phyloP scores from a whole-genome alignment of 2,797 vertebrate species.

The Hafferia zeledoni region DNA sequence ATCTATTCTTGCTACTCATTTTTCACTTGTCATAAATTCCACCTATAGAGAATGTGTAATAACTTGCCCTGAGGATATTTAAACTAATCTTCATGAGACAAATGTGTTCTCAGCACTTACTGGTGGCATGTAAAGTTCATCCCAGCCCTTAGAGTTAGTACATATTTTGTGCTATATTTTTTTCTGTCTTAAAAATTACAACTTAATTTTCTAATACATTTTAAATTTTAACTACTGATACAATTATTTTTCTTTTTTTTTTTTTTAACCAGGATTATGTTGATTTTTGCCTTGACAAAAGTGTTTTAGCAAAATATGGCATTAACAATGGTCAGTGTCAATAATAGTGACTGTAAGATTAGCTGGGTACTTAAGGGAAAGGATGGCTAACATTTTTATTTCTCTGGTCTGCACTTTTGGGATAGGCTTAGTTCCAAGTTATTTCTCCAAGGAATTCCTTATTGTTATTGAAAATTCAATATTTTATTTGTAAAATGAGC shows the following conservation, averaged over 20 bases:
- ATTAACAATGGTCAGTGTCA: not conserved
- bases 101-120: not conserved
- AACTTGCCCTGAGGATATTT: not conserved
- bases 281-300: not conserved
- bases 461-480: not conserved
- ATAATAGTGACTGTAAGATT: not conserved
- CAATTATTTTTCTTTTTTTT: not conserved
- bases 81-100: slow-evolving; percentile 4
- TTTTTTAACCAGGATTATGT: not conserved
- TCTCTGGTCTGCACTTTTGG: not conserved
- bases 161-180: not conserved
- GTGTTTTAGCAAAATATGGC: not conserved
- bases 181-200: not conserved
- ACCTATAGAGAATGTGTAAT: not conserved
- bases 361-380: not conserved
- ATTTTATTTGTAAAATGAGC: not conserved
- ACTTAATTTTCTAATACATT: not conserved
- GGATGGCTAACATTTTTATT: not conserved
- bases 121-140: not conserved
- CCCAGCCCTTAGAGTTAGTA: not conserved
- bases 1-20: not conserved
- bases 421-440: not conserved
- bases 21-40: slow-evolving; percentile 8
- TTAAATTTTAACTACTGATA: not conserved
- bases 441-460: not conserved